These are phyloP conservation scores for Metellina segmentata DNA, from an alignment of 2,888 invertebrate species.

Conservation along the genomic window DNA sequence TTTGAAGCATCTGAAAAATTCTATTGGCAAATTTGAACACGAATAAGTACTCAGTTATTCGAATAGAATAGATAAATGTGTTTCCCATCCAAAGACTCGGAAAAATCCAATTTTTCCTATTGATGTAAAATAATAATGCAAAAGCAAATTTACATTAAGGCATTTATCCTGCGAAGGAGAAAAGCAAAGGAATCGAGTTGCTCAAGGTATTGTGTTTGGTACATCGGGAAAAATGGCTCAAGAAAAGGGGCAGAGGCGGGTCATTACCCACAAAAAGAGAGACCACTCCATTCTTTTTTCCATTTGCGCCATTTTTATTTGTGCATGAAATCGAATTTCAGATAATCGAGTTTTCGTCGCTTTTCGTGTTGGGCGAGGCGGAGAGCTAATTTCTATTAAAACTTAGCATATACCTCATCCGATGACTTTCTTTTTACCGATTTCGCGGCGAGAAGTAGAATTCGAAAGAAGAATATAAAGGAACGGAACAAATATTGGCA, in stretches of 20 bases:
- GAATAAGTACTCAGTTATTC: too few species aligned
- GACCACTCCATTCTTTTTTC: conserved; percentile 40
- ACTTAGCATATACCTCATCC: conserved; percentile 44
- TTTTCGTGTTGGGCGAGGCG: conserved; percentile 4
- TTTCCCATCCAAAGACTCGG: not conserved
- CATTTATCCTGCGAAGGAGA: conserved; percentile 25
- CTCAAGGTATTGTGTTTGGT: conserved; percentile 21
- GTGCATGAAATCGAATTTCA: conserved; percentile 57
- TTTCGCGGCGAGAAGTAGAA: not conserved
- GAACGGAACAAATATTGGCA: not conserved
- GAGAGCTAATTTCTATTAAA: conserved; percentile 66
- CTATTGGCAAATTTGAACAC: too few species aligned
- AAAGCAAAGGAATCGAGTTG: conserved; percentile 2
- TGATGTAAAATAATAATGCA: conserved; percentile 52
- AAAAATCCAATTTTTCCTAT: conserved; percentile 63
- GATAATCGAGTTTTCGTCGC: conserved; percentile 67
- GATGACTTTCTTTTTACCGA: conserved; percentile 36
- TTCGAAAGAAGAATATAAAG: not conserved
- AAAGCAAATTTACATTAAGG: conserved; percentile 59
- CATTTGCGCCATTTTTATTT: conserved; percentile 31
- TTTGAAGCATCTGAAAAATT: too few species aligned
- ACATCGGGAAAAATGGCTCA: conserved; percentile 13
- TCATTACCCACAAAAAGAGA: conserved; percentile 51
- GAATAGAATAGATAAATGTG: not conserved
- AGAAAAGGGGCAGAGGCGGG: conserved; percentile 14